Conservation (phyloP, 53 echinoderm and acorn worm genomes). For the Mesocentrotus franciscanus region DNA sequence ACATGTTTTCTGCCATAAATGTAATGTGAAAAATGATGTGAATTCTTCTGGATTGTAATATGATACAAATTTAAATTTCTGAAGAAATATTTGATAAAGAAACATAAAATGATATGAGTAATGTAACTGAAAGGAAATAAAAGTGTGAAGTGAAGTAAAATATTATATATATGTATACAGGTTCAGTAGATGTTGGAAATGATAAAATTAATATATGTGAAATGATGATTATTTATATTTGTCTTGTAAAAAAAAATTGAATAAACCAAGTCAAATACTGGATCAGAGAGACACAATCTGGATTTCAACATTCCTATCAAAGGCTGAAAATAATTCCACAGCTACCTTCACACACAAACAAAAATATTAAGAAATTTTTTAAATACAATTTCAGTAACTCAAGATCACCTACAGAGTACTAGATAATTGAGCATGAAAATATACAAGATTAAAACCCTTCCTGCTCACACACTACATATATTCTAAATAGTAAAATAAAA, state of each 20-base stretch:
- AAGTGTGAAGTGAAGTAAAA: not conserved
- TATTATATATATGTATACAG: not conserved
- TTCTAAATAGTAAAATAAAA: not conserved
- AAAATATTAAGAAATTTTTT: not conserved
- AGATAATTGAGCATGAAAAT: not conserved
- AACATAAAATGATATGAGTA: not conserved
- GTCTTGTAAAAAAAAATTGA: not conserved
- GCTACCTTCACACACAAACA: not conserved
- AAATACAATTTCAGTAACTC: not conserved
- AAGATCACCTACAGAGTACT: not conserved
- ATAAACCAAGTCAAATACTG: not conserved
- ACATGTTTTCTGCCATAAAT: not conserved
- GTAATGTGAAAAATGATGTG: not conserved
- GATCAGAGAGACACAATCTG: conserved; percentile 28
- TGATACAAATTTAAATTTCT: not conserved
- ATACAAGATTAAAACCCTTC: not conserved
- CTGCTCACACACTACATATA: not conserved
- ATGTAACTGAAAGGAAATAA: not conserved
- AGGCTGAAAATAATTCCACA: not conserved
- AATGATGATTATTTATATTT: not conserved
- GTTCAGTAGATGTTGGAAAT: not conserved
- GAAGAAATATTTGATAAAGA: not conserved
- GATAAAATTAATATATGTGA: not conserved
- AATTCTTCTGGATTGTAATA: not conserved
- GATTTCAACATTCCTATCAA: not conserved